Evolutionary conservation across 2,113 vertebrate genomes (phyloP).

Genomic region (Stomatorhinus ivindoensis): DNA sequence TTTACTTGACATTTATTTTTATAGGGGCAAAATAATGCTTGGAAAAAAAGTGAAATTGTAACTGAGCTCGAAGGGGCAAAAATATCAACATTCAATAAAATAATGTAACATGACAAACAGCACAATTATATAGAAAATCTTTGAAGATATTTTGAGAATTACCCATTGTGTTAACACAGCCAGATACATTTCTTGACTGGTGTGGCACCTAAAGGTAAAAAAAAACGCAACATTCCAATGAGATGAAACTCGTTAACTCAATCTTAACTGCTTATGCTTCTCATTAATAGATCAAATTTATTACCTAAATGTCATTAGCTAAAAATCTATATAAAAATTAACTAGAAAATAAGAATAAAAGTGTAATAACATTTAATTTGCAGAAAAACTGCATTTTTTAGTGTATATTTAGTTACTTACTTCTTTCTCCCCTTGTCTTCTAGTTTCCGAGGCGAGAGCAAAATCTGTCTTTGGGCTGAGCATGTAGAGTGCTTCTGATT

Average conservation of each 20-base stretch:
- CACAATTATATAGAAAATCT: neutral
- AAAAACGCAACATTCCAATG: neutral
- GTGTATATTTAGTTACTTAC: constrained; percentile 11
- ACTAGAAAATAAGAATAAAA: neutral
- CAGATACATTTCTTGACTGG: constrained; percentile 45
- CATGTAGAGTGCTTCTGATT: constrained; percentile 38
- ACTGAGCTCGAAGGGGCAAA: neutral
- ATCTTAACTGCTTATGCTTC: neutral
- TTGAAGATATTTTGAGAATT: constrained; percentile 14
- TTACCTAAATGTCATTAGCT: neutral
- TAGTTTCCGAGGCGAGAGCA: constrained; percentile 26
- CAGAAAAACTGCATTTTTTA: neutral
- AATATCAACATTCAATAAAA: neutral
- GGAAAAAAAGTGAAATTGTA: neutral
- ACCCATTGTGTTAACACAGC: constrained; percentile 59
- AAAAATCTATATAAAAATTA: neutral
- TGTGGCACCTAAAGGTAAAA: constrained; percentile 42
- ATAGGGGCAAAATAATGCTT: neutral
- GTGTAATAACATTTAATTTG: neutral
- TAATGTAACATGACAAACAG: neutral
- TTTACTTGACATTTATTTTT: neutral
- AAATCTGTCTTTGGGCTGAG: constrained; percentile 24
- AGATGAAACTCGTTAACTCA: neutral
- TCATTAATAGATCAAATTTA: too few species aligned
- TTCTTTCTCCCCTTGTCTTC: constrained; percentile 43